Base-by-base conservation (phyloP, 2,888 invertebrate genomes). In the Metopia argyrocephala region DNA sequence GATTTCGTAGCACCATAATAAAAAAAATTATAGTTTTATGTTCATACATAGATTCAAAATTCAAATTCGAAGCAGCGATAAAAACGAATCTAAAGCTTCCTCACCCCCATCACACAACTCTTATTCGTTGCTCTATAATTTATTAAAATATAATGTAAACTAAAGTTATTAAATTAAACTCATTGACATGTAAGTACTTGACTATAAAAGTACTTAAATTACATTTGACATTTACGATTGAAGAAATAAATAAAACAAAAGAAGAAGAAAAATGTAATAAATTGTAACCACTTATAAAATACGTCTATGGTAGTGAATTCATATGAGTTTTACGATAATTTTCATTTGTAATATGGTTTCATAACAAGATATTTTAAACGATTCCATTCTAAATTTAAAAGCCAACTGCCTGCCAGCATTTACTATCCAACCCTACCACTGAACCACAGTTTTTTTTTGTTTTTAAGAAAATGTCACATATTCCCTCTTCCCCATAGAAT, bases 161-260 rank as follows among this genome's bases (percentile, higher is more conserved):
- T 31, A 2, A 31, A 5, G 12, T 31, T 12, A 12, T 31, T 31
- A 31, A 31, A 31, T 31, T 31, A 31, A 68, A 68, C 52, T 28
- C 20, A 20, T 38, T 20, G 70, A 65, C 76, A 59, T 31, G 73
- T 73, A 74, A 75, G 78, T 66, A 54, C 66, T 75, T 56, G 50
- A 25, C 66, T 74, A 81, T 81, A 81, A 81, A 81, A 81, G 74
- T 82, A 83, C 84, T 85, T 87, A 87, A 88, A 87, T 88, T 87
- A 87, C 84, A 86, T 86, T 86, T 85, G 87, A 87, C 88, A 87
- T 87, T 87, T 88, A 87, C 88, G 87, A 88, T 84, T 74, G 61
- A 78, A 78, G 70, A 74, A 81, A 73, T 57, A 74, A 81, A 74
- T 52, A 64, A 45, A 31, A 31, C 7, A 38, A 38, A 38, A 38